Evolutionary conservation across 2,797 vertebrate species (phyloP), one percentile per base, ranked within the genome.

Genomic region (Manis pentadactyla): DNA sequence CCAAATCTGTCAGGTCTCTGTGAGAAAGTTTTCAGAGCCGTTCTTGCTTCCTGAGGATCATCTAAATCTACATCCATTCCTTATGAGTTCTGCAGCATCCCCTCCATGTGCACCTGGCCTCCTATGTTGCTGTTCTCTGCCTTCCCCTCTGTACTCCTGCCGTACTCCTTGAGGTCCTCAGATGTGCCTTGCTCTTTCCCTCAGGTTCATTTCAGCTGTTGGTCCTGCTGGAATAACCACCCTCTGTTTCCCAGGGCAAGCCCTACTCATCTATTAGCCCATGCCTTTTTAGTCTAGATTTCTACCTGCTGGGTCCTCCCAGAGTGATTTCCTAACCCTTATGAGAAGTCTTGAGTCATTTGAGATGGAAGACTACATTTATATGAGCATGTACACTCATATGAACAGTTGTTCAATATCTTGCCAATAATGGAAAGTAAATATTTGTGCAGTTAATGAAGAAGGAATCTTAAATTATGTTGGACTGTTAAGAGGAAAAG

Each of bases 61-160:
- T 69, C 21, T 18, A 11, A n/a, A 81, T 90, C 7, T 5, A 11
- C 8, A 2, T 53, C 3, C 21, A 66, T 63, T 74, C 11, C n/a
- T 63, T 29, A 7, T 29, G 39, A 57, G 23, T 71, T 17, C 9
- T 25, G 21, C 37, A 68, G 13, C 1, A 0, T 2, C 46, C 1
- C 1, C 2, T 13, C 68, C 39, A 31, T 2, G 10, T 1, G 9
- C 55, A 29, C 4, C 5, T 13, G 39, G 10, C 18, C 17, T 31
- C 23, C 25, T 21, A 64, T 23, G 42, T 9, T 37, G 29, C 19
- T 29, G 10, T 25, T 46, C 15, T 14, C 19, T 77, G 23, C 21
- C 19, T 94, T 77, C 77, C 23, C 49, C 25, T 61, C 53, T 18
- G 51, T 51, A 51, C 4, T 37, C 39, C 57, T 29, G 23, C 19